phyloP scores from a whole-genome alignment of 1,140 invertebrate genomes.

The Drosophila kurseongensis region DNA sequence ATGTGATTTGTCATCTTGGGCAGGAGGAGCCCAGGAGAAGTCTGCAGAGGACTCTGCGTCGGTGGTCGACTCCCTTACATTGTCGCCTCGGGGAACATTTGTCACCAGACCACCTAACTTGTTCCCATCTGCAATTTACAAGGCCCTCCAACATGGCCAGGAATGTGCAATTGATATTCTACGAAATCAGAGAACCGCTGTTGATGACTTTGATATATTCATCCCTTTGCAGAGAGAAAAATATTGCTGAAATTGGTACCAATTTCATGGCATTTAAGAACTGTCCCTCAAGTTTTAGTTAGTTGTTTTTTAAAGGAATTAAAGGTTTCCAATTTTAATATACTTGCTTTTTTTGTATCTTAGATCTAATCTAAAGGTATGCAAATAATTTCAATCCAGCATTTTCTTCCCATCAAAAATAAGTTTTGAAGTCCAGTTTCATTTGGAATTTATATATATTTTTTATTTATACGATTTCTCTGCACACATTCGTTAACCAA shows the following conservation, averaged over 20 bases:
- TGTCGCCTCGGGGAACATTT: slow-evolving; percentile 64
- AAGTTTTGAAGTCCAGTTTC: slow-evolving; percentile 1
- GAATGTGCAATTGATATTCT: slow-evolving; percentile 48
- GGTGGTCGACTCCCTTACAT: slow-evolving; percentile 40
- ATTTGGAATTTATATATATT: slow-evolving; percentile 72
- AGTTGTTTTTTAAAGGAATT: no score
- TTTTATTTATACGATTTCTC: slow-evolving; percentile 80
- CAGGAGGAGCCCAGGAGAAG: slow-evolving; percentile 5
- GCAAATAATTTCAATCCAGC: no score
- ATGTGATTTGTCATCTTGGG: slow-evolving; percentile 70
- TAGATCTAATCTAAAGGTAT: no score
- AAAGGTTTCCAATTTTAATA: no score
- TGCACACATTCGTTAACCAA: slow-evolving; percentile 63
- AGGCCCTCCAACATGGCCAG: slow-evolving; percentile 6
- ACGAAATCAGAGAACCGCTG: slow-evolving; percentile 11
- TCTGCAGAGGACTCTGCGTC: slow-evolving; percentile 20
- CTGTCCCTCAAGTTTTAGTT: no score
- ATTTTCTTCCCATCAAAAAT: background rate
- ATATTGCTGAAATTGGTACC: no score
- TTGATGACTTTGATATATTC: slow-evolving; percentile 21
- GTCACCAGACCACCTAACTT: slow-evolving; percentile 64
- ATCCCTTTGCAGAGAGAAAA: background rate
- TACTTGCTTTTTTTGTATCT: no score
- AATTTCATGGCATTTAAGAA: no score
- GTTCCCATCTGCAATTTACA: slow-evolving; percentile 22